A percentile compares a stretch with the other conserved stretches of the same genome.
phyloP scores from a whole-genome alignment of 2,797 vertebrate genomes.

The Yasuhikotakia modesta region DNA sequence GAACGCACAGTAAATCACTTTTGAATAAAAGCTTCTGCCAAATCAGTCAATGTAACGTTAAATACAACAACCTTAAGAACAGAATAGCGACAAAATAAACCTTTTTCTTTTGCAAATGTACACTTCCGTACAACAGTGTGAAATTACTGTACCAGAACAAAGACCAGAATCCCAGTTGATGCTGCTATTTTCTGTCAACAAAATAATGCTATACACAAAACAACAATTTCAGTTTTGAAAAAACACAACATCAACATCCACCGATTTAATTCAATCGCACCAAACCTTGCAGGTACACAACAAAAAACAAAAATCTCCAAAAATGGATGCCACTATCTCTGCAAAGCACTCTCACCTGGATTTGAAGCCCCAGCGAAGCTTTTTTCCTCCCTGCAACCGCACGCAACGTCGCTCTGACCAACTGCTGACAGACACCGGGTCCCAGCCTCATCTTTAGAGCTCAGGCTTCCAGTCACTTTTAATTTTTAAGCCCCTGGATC shows the following conservation, averaged over 20 bases:
- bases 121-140: not conserved
- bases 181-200: not conserved
- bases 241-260: not conserved
- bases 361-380: constrained; percentile 31
- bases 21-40: not conserved
- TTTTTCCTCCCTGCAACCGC: constrained; percentile 57
- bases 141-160: not conserved
- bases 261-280: no score
- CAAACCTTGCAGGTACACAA: not conserved
- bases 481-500: constrained; percentile 59
- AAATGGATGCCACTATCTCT: not conserved
- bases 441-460: constrained; percentile 70
- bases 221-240: not conserved
- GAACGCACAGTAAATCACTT: no score
- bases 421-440: constrained; percentile 64
- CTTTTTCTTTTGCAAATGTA: not conserved
- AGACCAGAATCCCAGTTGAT: not conserved
- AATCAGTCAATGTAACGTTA: not conserved
- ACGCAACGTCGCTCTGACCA: constrained; percentile 63
- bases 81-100: not conserved
- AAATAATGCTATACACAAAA: not conserved
- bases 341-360: constrained; percentile 60
- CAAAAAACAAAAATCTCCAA: not conserved
- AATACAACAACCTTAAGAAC: not conserved
- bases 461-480: constrained; percentile 54